Percentiles rank a stretch among this genome's conserved stretches.
Evolutionary conservation across 2,113 vertebrate species (phyloP).

Genomic region (Centropristis striata): DNA sequence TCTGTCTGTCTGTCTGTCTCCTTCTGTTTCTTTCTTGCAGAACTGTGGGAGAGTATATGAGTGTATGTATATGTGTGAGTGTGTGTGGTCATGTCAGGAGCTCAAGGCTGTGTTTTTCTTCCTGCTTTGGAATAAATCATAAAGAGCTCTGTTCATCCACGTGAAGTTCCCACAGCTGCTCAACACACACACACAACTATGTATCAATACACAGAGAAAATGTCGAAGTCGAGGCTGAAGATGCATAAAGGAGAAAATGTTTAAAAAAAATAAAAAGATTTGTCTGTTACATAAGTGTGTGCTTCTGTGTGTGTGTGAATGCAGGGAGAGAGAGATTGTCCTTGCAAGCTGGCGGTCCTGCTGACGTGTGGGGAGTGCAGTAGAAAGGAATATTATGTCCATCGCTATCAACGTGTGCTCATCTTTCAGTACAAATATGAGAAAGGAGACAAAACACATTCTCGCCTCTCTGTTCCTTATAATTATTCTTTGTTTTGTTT

Average conservation of each 20-base stretch:
- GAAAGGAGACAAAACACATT: slow-evolving; percentile 57
- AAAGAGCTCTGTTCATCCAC: slow-evolving; percentile 37
- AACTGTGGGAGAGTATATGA: slow-evolving; percentile 41
- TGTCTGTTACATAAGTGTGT: slow-evolving; percentile 4
- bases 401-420: slow-evolving; percentile 38
- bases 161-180: slow-evolving; percentile 43
- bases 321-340: slow-evolving; percentile 14
- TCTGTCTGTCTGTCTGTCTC: no score
- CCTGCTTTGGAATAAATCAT: slow-evolving; percentile 62
- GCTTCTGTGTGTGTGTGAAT: neutral
- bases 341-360: slow-evolving; percentile 40
- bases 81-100: slow-evolving; percentile 60
- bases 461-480: neutral
- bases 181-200: neutral
- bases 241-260: slow-evolving; percentile 9
- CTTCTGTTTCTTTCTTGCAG: no score
- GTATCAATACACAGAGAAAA: slow-evolving; percentile 16
- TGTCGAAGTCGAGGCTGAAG: neutral
- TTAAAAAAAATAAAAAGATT: neutral
- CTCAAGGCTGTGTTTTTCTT: slow-evolving; percentile 72
- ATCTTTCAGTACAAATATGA: slow-evolving; percentile 54
- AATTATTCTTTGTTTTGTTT: no score
- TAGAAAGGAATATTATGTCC: slow-evolving; percentile 51
- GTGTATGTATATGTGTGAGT: slow-evolving; percentile 19
- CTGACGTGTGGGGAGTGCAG: slow-evolving; percentile 12